Evolutionary conservation across 2,797 vertebrate genomes (phyloP), one percentile per base, ranked within the genome.

Genomic region (Notolabrus celidotus): DNA sequence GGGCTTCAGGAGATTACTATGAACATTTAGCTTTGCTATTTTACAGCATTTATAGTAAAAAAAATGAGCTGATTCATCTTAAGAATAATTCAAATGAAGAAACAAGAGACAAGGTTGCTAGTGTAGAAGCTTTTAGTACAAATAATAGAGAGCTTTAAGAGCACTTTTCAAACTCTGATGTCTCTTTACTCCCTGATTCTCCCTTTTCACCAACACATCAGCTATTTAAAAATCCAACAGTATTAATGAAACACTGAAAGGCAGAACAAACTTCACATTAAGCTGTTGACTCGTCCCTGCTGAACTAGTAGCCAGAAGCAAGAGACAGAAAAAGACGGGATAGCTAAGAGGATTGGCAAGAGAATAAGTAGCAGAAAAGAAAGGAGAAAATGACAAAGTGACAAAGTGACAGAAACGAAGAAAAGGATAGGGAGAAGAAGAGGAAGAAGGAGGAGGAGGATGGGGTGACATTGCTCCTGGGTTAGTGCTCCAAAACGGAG

Each of bases 381-480:
- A 47, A 57, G 47, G 55, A 77, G 15, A 70, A 33, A 55, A 65
- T 69, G 59, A 63, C 42, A 71, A 45, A 74, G 66, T 69, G 59
- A 63, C 42, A 71, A 45, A 74, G 66, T 63, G 57, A 68, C 45
- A 38, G 41, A 60, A 53, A 75, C n/a, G 23, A 67, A 63, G 59
- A 54, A 67, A 65, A 65, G 67, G 71, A 74, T 33, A 36, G 55
- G 51, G 59, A 66, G 52, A 43, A 53, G 50, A 33, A 33, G 43
- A 45, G 38, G 38, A 15, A 16, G 38, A 38, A 45, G 43, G 46
- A 47, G 46, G 56, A 61, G 77, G 74, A 74, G 84, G 76, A 61
- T 77, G 69, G 73, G 79, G 68, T 91, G 95, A 97, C 96, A 96
- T 96, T 95, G 96, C 96, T 97, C 95, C 95, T 95, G 96, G 97